Percentiles rank a stretch among this genome's conserved stretches.
Conservation (phyloP, 2,797 vertebrate species). For the Simalia tracyae region DNA sequence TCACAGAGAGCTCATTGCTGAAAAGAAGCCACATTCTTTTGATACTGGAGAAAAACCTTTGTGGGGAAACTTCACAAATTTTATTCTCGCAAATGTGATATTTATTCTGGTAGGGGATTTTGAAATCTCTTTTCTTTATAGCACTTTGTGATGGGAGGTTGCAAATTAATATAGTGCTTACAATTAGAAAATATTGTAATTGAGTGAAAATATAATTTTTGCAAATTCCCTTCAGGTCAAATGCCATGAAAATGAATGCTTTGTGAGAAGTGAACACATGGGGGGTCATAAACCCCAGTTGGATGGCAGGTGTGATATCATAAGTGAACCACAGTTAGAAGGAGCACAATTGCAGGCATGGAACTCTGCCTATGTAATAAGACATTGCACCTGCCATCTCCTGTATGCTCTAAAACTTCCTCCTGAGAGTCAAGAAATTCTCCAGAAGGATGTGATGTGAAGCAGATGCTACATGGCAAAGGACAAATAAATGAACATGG, state of each 20-base stretch:
- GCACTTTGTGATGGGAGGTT: background rate
- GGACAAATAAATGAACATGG: background rate
- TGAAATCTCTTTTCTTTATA: background rate
- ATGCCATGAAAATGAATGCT: background rate
- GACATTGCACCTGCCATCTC: background rate
- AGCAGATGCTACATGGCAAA: background rate
- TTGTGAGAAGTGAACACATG: no score
- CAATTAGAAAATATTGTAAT: background rate
- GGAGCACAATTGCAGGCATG: background rate
- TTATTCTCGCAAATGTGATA: background rate
- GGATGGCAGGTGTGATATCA: background rate
- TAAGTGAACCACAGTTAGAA: background rate
- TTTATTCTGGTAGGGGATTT: background rate
- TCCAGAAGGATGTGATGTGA: background rate
- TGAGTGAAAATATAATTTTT: background rate
- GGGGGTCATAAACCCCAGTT: background rate
- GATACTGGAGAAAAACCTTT: background rate
- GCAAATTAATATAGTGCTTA: background rate
- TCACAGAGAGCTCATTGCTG: background rate
- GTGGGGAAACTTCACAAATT: background rate
- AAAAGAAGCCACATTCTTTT: background rate
- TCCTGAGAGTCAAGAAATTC: background rate
- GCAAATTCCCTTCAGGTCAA: background rate
- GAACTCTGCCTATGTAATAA: background rate
- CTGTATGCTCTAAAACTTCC: background rate